Evolutionary conservation across 2,888 invertebrate genomes (phyloP), one percentile per base, ranked within the genome.

Genomic region (Amiota mariae): DNA sequence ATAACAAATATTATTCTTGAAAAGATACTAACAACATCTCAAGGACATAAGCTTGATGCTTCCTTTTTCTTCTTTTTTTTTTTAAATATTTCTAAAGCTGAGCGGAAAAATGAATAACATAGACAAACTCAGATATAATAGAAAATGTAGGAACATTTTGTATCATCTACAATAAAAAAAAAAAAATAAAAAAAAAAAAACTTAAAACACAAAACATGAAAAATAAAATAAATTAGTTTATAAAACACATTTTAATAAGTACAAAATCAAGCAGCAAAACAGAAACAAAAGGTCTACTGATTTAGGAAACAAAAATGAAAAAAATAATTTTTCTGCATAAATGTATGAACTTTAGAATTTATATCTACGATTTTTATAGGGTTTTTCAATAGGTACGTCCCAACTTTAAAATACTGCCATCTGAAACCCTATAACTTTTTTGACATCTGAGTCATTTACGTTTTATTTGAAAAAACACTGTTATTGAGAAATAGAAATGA

Each of bases 1-100:
- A 13, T 13, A 54, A 54, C 54, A 54, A 66, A 48, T 11, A 66
- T 48, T 3, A 18, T 18, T 10, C 10, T 18, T 11, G 20, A 48
- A 66, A n/a, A 66, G n/a, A 48, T 18, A 48, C 24, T 12, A 36
- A 68, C 51, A 68, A 54, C 54, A 68, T 4, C 67, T 68, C 67
- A 68, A 68, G 67, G 67, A 68, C 67, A 68, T 51, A 68, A 68
- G 49, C 67, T 12, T 54, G n/a, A 68, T 54, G 54, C 67, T 36
- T 54, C 36, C 54, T 54, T 48, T 51, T 51, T 68, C 6, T 36
- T 36, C n/a, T 54, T 68, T 51, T 68, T 36, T 36, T 36, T 24
- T 54, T 68, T 68, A 68, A 68, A 13, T 68, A 68, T 54, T 68
- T 68, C 36, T 68, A 54, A 20, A 51, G 51, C 24, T 54, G 54